Evolutionary conservation across 2,888 invertebrate species (phyloP).

Genomic region (Lasius fuliginosus): DNA sequence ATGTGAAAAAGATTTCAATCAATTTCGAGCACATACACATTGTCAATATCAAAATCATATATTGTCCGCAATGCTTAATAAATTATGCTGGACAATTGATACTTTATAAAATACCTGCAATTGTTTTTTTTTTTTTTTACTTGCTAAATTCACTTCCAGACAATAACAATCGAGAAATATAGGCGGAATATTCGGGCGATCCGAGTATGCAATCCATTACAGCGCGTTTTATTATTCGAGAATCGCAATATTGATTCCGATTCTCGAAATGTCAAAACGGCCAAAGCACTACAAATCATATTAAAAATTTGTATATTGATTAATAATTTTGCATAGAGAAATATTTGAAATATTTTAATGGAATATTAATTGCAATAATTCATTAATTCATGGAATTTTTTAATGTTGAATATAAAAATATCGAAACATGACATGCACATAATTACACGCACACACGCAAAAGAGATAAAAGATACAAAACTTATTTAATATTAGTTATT

Average conservation of each 20-base stretch:
- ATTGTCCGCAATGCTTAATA: background rate
- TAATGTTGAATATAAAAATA: background rate
- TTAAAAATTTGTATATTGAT: background rate
- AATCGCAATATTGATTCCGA: background rate
- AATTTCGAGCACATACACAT: background rate
- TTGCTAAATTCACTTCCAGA: too few relatives aligned
- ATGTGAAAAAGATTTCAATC: background rate
- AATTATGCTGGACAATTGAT: background rate
- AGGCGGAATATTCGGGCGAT: too few relatives aligned
- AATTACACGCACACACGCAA: background rate
- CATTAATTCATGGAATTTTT: background rate
- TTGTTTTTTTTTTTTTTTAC: background rate
- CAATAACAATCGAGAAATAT: background rate
- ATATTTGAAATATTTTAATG: background rate
- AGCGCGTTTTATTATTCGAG: background rate
- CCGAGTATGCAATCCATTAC: background rate
- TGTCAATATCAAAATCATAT: background rate
- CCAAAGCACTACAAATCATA: background rate
- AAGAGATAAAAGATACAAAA: background rate
- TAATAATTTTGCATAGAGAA: background rate
- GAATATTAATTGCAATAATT: background rate
- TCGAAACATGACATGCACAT: background rate
- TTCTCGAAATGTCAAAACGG: background rate
- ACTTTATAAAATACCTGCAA: too few relatives aligned
- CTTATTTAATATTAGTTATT: constrained; percentile 12